These are phyloP conservation scores for Paramacrobiotus metropolitanus DNA, from an alignment of 1,140 invertebrate species.

Conservation along the genomic window DNA sequence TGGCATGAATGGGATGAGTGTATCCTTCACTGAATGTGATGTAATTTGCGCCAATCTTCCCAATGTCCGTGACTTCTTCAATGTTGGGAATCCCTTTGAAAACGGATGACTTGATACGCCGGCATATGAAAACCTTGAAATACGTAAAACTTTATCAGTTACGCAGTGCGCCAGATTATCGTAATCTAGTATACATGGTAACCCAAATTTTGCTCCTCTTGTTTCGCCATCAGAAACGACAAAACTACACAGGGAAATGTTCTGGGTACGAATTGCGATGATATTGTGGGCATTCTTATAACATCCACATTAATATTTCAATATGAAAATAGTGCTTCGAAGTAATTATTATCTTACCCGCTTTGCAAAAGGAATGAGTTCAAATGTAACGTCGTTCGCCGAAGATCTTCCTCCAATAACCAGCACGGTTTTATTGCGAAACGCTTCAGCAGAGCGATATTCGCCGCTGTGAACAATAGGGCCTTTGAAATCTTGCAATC, in stretches of 20 bases:
- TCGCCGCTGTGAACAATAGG: slow-evolving; percentile 19
- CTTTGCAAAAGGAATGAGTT: slow-evolving; percentile 14
- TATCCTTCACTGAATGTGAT: slow-evolving; percentile 14
- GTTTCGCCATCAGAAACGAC: too few relatives aligned
- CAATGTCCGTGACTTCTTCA: background rate
- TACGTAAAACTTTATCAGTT: too few relatives aligned
- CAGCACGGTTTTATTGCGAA: slow-evolving; percentile 16
- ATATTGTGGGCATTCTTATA: too few relatives aligned
- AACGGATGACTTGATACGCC: background rate
- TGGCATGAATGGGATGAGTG: slow-evolving; percentile 12
- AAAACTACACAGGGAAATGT: too few relatives aligned
- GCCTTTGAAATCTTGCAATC: slow-evolving; percentile 16
- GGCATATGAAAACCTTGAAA: background rate
- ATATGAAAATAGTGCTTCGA: too few relatives aligned
- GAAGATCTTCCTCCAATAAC: slow-evolving; percentile 19
- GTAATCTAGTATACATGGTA: too few relatives aligned
- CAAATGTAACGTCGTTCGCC: slow-evolving; percentile 19
- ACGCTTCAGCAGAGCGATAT: slow-evolving; percentile 18
- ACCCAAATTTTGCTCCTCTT: too few relatives aligned
- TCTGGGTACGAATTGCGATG: too few relatives aligned
- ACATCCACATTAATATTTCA: too few relatives aligned
- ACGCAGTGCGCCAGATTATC: too few relatives aligned
- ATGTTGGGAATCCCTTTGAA: background rate
- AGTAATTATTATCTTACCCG: slow-evolving; percentile 9
- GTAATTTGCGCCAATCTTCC: background rate